Evolutionary conservation across 2,113 vertebrate genomes (phyloP).

Genomic region (Bujurquina vittata): DNA sequence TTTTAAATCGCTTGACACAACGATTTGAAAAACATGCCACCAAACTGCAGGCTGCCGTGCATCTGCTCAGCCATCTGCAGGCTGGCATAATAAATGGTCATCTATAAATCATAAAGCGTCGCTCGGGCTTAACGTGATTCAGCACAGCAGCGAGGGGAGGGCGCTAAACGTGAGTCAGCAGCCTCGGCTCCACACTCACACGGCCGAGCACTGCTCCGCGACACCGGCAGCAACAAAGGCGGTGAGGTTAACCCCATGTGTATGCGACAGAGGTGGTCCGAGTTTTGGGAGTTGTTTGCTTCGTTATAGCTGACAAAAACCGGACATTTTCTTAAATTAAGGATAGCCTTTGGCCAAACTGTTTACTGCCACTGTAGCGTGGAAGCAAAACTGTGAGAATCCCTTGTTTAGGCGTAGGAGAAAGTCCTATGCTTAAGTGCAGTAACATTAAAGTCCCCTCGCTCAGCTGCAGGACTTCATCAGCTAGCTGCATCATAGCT

Average conservation of each 20-base stretch:
- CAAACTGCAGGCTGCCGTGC: neutral
- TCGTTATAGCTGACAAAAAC: neutral
- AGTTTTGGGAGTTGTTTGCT: neutral
- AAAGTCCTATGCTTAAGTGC: neutral
- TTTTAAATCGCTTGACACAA: neutral
- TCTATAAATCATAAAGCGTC: neutral
- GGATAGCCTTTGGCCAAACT: neutral
- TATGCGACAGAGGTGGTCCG: neutral
- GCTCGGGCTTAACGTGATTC: slow-evolving; percentile 22
- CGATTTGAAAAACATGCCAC: neutral
- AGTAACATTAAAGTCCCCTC: neutral
- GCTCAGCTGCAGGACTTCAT: neutral
- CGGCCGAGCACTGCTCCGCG: neutral
- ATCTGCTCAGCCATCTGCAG: neutral
- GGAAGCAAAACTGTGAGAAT: neutral
- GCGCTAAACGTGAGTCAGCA: slow-evolving; percentile 42
- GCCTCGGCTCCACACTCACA: neutral
- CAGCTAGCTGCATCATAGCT: neutral
- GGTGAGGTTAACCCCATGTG: neutral
- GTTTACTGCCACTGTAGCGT: neutral
- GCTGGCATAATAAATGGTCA: neutral
- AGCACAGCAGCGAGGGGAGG: slow-evolving; percentile 8
- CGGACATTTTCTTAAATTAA: neutral
- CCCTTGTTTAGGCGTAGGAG: neutral
- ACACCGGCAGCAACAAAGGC: neutral